Percentiles rank a stretch among this genome's conserved stretches.
Evolutionary conservation across 2,888 invertebrate genomes (phyloP).

Genomic region (Nasonia oneida): DNA sequence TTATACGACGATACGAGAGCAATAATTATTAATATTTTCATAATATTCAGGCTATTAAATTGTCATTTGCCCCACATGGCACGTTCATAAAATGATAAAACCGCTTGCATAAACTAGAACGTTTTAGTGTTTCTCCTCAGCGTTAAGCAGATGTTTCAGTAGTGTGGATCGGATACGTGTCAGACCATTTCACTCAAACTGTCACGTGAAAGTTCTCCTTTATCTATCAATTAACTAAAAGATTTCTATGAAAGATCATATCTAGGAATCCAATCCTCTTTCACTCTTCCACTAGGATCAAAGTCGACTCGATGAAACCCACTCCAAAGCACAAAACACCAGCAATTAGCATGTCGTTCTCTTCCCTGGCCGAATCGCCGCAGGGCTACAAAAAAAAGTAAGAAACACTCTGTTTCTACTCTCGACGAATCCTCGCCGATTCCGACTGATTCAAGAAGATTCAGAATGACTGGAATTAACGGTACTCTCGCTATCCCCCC

Average conservation of each 20-base stretch:
- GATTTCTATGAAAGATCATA: background rate
- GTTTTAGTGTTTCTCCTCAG: background rate
- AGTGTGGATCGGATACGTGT: background rate
- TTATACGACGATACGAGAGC: background rate
- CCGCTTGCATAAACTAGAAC: background rate
- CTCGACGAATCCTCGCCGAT: conserved; percentile 34
- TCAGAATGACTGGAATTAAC: conserved; percentile 52
- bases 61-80: background rate
- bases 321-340: background rate
- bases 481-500: background rate
- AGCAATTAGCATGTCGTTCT: background rate
- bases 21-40: background rate
- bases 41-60: background rate
- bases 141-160: background rate
- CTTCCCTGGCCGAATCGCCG: background rate
- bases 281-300: background rate
- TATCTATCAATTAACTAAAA: background rate
- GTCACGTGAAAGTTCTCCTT: background rate
- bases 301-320: background rate
- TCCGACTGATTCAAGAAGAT: conserved; percentile 42
- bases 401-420: background rate
- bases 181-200: background rate
- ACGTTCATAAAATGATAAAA: background rate
- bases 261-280: background rate
- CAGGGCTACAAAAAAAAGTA: background rate